Percentiles rank a stretch among this genome's conserved stretches.
phyloP scores from a whole-genome alignment of 2,113 vertebrate species.

The Andinoacara biseriatus region DNA sequence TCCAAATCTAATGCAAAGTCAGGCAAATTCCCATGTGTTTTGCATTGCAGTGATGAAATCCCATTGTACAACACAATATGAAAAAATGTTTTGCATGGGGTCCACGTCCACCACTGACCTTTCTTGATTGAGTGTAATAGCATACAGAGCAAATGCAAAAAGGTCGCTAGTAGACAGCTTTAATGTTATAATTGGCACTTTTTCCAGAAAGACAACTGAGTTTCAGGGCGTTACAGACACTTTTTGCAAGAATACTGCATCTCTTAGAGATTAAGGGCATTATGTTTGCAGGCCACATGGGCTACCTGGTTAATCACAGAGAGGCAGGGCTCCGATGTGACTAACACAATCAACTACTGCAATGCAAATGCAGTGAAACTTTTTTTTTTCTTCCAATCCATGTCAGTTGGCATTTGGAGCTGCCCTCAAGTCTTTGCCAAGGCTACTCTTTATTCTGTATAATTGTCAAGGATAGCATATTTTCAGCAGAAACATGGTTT shows the following conservation, averaged over 20 bases:
- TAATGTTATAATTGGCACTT: slow-evolving; percentile 83
- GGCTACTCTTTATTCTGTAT: slow-evolving; percentile 4
- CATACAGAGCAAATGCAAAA: slow-evolving; percentile 81
- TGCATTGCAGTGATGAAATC: slow-evolving; percentile 21
- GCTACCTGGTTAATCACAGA: slow-evolving; percentile 52
- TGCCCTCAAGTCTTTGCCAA: slow-evolving; percentile 17
- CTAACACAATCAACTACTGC: background rate
- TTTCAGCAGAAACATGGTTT: slow-evolving; percentile 3
- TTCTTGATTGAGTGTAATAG: slow-evolving; percentile 85
- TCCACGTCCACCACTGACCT: slow-evolving; percentile 80
- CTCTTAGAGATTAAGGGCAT: slow-evolving; percentile 20
- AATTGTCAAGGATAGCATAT: background rate
- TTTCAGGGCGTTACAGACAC: slow-evolving; percentile 41
- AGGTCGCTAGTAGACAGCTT: slow-evolving; percentile 82
- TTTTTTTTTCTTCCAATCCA: background rate
- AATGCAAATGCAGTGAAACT: background rate
- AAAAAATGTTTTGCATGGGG: slow-evolving; percentile 69
- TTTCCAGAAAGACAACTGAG: slow-evolving; percentile 57
- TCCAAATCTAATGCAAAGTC: slow-evolving; percentile 6
- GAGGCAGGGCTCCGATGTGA: slow-evolving; percentile 14
- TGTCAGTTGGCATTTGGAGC: slow-evolving; percentile 27
- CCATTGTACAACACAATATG: slow-evolving; percentile 38
- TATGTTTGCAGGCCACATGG: slow-evolving; percentile 42
- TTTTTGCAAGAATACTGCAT: slow-evolving; percentile 1
- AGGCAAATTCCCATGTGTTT: slow-evolving; percentile 23